Evolutionary conservation across 2,888 invertebrate genomes (phyloP).

Genomic region (Dasysyrphus albostriatus): DNA sequence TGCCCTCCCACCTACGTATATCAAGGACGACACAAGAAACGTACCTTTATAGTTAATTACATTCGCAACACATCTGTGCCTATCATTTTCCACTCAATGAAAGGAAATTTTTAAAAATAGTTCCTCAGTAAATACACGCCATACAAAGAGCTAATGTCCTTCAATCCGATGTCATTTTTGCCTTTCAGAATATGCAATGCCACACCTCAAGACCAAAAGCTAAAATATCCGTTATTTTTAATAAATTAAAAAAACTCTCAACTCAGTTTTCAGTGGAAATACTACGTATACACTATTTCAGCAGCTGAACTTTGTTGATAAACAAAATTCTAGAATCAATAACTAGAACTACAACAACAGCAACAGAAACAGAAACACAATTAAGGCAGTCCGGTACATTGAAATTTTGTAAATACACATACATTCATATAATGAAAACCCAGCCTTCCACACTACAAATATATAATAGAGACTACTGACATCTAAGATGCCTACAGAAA

Average conservation of each 20-base stretch:
- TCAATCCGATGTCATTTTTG: constrained; percentile 17
- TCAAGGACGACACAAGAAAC: constrained; percentile 7
- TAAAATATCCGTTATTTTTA: constrained; percentile 8
- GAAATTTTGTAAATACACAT: too few relatives aligned
- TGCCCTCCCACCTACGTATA: too few relatives aligned
- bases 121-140: constrained; percentile 11
- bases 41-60: constrained; percentile 42
- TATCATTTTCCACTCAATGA: constrained; percentile 1
- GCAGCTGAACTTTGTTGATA: constrained; percentile 47
- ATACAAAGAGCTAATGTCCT: constrained; percentile 8
- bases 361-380: neutral
- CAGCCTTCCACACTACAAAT: neutral
- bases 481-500: neutral
- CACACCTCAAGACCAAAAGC: constrained; percentile 34
- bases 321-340: constrained; percentile 46
- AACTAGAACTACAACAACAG: too few relatives aligned
- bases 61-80: neutral
- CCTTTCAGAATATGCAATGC: constrained; percentile 15
- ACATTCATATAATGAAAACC: too few relatives aligned
- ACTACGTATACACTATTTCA: constrained; percentile 5
- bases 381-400: too few relatives aligned
- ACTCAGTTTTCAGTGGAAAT: constrained; percentile 5
- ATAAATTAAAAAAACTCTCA: constrained; percentile 16
- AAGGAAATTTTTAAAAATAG: neutral
- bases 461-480: neutral